A percentile compares a stretch with the other conserved stretches of the same genome.
These are phyloP conservation scores for Etheostoma cragini DNA, from an alignment of 2,113 vertebrate species.

Conservation along the genomic window DNA sequence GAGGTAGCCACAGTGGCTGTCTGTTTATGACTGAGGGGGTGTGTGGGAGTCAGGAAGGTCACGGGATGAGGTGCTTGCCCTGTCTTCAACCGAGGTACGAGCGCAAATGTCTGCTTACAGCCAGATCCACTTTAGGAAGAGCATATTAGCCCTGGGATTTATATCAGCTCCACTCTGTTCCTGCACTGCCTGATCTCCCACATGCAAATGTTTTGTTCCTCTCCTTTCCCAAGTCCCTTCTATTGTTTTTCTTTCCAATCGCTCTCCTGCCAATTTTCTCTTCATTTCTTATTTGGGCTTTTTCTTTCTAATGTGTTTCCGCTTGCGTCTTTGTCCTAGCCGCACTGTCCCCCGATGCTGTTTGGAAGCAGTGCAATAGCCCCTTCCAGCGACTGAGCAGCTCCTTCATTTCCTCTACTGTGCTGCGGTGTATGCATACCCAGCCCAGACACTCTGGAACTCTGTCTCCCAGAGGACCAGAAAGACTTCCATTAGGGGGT, in stretches of 20 bases:
- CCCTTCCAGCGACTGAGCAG: conserved; percentile 52
- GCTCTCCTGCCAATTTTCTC: conserved; percentile 58
- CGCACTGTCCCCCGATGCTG: conserved; percentile 21
- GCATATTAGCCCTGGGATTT: conserved; percentile 39
- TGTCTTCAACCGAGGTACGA: conserved; percentile 25
- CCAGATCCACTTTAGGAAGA: conserved; percentile 25
- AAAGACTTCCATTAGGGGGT: conserved; percentile 7
- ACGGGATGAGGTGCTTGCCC: conserved; percentile 15
- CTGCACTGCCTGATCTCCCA: conserved; percentile 42
- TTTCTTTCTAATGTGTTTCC: conserved; percentile 4
- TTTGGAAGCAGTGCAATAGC: conserved; percentile 50
- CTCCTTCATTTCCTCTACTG: conserved; percentile 56
- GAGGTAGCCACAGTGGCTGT: conserved; percentile 59
- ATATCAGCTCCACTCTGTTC: conserved; percentile 27
- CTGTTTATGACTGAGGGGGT: conserved; percentile 46
- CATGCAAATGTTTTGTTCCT: conserved; percentile 44
- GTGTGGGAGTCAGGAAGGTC: conserved; percentile 45
- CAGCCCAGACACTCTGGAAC: conserved; percentile 47
- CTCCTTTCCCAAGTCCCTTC: conserved; percentile 33
- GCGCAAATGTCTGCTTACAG: conserved; percentile 20
- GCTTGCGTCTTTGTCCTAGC: conserved; percentile 34
- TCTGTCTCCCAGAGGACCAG: conserved; percentile 37
- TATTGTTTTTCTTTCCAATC: conserved; percentile 56
- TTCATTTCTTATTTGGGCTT: conserved; percentile 47
- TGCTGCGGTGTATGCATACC: conserved; percentile 48